Evolutionary conservation across 2,113 vertebrate species (phyloP), one percentile per base, ranked within the genome.

Genomic region (Rhabdomys dilectus): DNA sequence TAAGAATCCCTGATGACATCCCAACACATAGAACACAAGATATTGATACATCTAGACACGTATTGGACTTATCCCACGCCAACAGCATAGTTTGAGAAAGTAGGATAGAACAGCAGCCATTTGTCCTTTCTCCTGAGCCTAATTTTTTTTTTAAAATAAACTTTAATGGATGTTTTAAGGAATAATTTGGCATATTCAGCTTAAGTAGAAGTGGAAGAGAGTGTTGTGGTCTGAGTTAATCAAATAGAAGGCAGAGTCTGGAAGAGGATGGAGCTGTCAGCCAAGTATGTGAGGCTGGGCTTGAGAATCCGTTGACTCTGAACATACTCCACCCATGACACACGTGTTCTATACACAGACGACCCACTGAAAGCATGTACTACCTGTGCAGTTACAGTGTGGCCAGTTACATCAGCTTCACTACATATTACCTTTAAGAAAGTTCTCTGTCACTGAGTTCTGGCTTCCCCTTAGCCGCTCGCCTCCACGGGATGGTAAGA

Each of bases 341-440:
- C 53, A 87, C 24, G 95, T 68, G 94, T 58, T 76, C 88, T 97
- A 95, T 89, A 98, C 95, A 86, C 81, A 95, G 93, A 91, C 97
- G 88, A 95, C 77, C 96, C 97, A 97, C 98, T 96, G 93, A 98
- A 98, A 97, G 96, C 96, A 96, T 97, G 98, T 96, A 88, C 90
- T 96, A 91, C 98, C 97, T 97, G 48, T 96, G 86, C 96, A 98
- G 98, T 98, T 98, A 98, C 97, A 98, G 97, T 21, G 51, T 96
- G 12, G 0, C 84, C 93, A 89, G 94, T 80, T 97, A 77, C 94
- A 31, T 48, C 82, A 96, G 88, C 93, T 98, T 68, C 36, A 89
- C n/a, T 24, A 92, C 97, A 92, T 70, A 85, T 94, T 94, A 97
- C 96, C 97, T 95, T 98, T 82, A 97, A 98, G 94, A 98, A 95